phyloP scores from a whole-genome alignment of 2,113 vertebrate genomes.

The Maccullochella peelii region DNA sequence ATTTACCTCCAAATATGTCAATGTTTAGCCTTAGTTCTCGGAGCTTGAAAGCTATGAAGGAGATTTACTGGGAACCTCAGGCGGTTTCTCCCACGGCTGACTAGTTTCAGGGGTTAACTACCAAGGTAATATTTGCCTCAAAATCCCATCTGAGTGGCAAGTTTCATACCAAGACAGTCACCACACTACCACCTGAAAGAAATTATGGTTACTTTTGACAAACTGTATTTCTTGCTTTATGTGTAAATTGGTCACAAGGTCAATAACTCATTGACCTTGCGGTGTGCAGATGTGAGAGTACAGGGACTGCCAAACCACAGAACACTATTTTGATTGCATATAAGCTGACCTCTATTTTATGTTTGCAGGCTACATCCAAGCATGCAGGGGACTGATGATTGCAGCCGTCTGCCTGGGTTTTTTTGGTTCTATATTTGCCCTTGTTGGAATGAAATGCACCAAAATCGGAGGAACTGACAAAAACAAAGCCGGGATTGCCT shows the following conservation, averaged over 20 bases:
- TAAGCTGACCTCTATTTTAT: slow-evolving; percentile 14
- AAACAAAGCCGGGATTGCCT: slow-evolving; percentile 91
- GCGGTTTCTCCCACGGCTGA: slow-evolving; percentile 87
- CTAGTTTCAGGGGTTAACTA: slow-evolving; percentile 88
- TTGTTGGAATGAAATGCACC: slow-evolving; percentile 98
- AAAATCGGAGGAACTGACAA: slow-evolving; percentile 93
- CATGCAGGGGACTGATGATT: slow-evolving; percentile 96
- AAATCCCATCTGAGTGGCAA: slow-evolving; percentile 47
- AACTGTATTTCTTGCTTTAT: slow-evolving; percentile 57
- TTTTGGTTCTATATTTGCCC: slow-evolving; percentile 89
- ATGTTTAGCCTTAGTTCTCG: slow-evolving; percentile 80
- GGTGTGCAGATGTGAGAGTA: not conserved
- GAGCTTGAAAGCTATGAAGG: slow-evolving; percentile 83
- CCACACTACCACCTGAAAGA: slow-evolving; percentile 27
- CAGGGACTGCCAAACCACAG: not conserved
- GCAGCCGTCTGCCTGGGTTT: slow-evolving; percentile 92
- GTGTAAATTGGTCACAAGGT: slow-evolving; percentile 52
- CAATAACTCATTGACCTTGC: slow-evolving; percentile 45
- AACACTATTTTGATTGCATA: not conserved
- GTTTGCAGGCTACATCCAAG: slow-evolving; percentile 93
- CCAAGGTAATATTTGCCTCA: slow-evolving; percentile 82
- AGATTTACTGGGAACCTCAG: slow-evolving; percentile 83
- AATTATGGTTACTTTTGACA: slow-evolving; percentile 41
- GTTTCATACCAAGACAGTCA: slow-evolving; percentile 20
- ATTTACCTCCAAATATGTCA: slow-evolving; percentile 79